phyloP scores from a whole-genome alignment of 2,113 vertebrate species.

The Isichthys henryi region DNA sequence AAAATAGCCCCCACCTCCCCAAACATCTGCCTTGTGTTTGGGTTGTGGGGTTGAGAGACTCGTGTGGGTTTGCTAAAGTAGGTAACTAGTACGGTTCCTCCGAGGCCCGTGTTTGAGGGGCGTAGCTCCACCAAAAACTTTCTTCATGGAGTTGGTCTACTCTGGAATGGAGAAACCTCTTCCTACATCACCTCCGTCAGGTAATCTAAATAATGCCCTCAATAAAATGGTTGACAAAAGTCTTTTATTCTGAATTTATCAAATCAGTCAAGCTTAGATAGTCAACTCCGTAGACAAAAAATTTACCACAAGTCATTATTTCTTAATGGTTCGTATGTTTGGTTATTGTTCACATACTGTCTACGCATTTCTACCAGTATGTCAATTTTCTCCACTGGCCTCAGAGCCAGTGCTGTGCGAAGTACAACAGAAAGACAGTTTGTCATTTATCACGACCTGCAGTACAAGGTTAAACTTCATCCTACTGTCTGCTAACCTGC shows the following conservation, averaged over 20 bases:
- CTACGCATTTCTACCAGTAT: background rate
- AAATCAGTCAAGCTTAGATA: background rate
- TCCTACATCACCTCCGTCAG: background rate
- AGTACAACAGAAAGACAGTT: background rate
- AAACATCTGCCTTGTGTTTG: background rate
- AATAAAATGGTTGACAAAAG: background rate
- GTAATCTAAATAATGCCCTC: background rate
- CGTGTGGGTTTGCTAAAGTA: background rate
- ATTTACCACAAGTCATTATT: background rate
- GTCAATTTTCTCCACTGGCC: background rate
- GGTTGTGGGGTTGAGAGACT: background rate
- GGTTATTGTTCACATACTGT: background rate
- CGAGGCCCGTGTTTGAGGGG: background rate
- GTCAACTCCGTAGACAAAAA: background rate
- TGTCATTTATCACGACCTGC: background rate
- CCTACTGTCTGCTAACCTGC: background rate
- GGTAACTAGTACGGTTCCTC: slow-evolving; percentile 1
- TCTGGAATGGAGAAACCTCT: background rate
- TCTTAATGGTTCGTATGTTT: background rate
- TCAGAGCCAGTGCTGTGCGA: background rate
- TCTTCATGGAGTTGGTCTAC: background rate
- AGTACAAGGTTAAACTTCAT: background rate
- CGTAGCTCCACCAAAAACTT: background rate
- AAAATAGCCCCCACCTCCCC: background rate
- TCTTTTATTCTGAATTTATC: background rate